Conservation (phyloP, 1,140 invertebrate genomes). For the Drosophila melanogaster region DNA sequence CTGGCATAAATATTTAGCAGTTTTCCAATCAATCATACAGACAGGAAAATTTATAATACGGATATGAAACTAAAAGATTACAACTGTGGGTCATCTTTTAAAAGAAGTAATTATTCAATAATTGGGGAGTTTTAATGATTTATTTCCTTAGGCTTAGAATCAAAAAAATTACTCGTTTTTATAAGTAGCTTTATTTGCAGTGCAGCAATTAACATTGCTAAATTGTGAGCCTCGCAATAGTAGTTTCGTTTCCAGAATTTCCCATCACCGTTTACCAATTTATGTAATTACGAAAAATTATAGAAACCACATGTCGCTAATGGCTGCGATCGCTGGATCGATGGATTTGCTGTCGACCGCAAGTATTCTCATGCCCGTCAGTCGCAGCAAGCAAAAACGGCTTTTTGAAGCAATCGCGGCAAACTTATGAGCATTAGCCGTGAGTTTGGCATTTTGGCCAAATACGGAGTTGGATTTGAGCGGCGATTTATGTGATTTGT, state of each 20-base stretch:
- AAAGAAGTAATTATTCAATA: too few relatives aligned
- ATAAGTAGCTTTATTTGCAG: not conserved
- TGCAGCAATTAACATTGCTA: conserved; percentile 58
- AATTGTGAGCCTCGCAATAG: conserved; percentile 48
- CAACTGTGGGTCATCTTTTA: too few relatives aligned
- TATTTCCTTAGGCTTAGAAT: too few relatives aligned
- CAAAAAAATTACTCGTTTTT: not conserved
- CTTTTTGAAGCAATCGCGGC: conserved; percentile 34
- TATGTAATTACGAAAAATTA: conserved; percentile 65
- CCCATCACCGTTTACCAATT: conserved; percentile 50
- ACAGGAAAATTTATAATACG: conserved; percentile 3
- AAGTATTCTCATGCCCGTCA: conserved; percentile 78
- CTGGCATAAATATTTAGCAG: conserved; percentile 66
- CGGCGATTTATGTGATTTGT: conserved; percentile 81
- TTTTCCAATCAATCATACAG: conserved; percentile 19
- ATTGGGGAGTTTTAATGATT: too few relatives aligned
- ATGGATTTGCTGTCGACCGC: conserved; percentile 65
- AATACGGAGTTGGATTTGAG: conserved; percentile 69
- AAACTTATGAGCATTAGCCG: conserved; percentile 77
- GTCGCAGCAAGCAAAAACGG: conserved; percentile 34
- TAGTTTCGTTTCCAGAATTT: conserved; percentile 50
- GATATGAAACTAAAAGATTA: too few relatives aligned
- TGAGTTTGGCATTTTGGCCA: conserved; percentile 78
- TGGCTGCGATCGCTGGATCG: conserved; percentile 47
- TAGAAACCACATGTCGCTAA: conserved; percentile 63